Evolutionary conservation across 2,113 vertebrate species (phyloP).

Genomic region (Madoqua kirkii): DNA sequence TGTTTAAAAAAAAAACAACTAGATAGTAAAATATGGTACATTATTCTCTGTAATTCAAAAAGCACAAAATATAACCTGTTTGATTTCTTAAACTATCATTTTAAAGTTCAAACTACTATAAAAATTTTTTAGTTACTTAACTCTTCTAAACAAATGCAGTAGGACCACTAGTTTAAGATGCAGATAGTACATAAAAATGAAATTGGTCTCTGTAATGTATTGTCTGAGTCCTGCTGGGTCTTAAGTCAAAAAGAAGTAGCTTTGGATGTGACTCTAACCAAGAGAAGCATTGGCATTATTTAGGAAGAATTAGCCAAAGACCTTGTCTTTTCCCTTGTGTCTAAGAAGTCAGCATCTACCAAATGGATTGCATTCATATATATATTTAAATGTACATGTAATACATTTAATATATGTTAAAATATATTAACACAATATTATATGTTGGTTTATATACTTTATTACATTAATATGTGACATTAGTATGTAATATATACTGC

Average conservation of each 20-base stretch:
- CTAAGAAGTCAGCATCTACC: background rate
- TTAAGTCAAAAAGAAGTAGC: background rate
- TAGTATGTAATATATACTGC: background rate
- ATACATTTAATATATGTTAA: background rate
- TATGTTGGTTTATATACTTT: background rate
- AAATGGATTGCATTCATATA: background rate
- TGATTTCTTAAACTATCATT: background rate
- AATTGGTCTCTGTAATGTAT: background rate
- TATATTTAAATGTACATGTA: background rate
- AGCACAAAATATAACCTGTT: background rate
- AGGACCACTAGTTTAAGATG: background rate
- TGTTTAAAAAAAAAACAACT: background rate
- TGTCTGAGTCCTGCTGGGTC: background rate
- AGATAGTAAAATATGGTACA: background rate
- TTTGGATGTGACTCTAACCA: background rate
- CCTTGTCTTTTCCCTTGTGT: background rate
- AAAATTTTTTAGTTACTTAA: background rate
- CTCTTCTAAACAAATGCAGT: background rate
- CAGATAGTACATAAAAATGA: background rate
- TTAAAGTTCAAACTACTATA: background rate
- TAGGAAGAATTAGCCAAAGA: background rate
- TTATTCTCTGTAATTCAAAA: background rate
- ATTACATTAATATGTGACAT: background rate
- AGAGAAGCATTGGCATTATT: background rate
- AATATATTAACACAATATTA: background rate